These are phyloP conservation scores for rat (Rattus norvegicus) DNA, from an alignment of 2,113 vertebrate genomes.

Conservation along the genomic window GRCr8 NC_086019.1:240735001-240735500, in stretches of 20 bases:
- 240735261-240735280: background rate
- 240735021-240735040: background rate
- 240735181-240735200: background rate
- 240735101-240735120: background rate
- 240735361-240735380: constrained; percentile 79
- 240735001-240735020: background rate
- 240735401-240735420: constrained; percentile 48
- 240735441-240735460: background rate
- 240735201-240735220: background rate
- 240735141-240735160: background rate
- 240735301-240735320: background rate
- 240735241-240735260: background rate
- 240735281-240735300: background rate
- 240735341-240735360: constrained; percentile 81
- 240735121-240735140: background rate
- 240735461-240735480: background rate
- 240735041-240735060: background rate
- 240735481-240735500: background rate
- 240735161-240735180: background rate
- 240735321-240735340: constrained; percentile 76
- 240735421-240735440: background rate
- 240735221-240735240: background rate
- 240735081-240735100: too few relatives aligned
- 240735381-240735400: constrained; percentile 77
- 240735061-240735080: background rate